These are phyloP conservation scores for Brachylomia viminalis DNA, from an alignment of 2,888 invertebrate genomes.

Conservation along the genomic window DNA sequence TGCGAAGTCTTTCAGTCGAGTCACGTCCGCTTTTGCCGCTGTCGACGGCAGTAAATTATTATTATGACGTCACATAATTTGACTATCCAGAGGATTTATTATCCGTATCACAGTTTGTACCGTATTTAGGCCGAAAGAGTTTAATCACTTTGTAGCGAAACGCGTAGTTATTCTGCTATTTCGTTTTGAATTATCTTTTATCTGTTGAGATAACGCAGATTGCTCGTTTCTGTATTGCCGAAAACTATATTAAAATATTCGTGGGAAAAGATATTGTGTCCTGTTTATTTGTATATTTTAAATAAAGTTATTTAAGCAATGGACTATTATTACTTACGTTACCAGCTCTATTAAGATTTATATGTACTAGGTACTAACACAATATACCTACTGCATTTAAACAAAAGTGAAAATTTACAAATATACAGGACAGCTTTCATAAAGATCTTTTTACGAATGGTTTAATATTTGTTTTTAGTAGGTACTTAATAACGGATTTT, in stretches of 20 bases:
- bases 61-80: constrained; percentile 66
- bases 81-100: constrained; percentile 64
- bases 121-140: constrained; percentile 47
- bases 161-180: constrained; percentile 3
- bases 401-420: neutral
- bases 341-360: neutral
- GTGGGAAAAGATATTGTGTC: neutral
- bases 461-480: neutral
- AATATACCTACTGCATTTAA: neutral
- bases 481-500: neutral
- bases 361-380: neutral
- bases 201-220: constrained; percentile 28
- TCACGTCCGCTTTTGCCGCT: constrained; percentile 64
- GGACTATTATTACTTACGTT: too few relatives aligned
- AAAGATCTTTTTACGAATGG: neutral
- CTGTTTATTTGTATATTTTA: neutral
- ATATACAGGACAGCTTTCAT: neutral
- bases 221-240: constrained; percentile 3
- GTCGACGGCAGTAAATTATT: constrained; percentile 64
- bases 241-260: constrained; percentile 13
- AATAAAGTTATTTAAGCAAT: neutral
- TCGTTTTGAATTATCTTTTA: constrained; percentile 22
- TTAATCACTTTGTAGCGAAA: constrained; percentile 41
- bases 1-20: constrained; percentile 60
- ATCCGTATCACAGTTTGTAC: constrained; percentile 51